Base-by-base conservation (phyloP, 1,140 invertebrate genomes). In the Cheumatopsyche charites region DNA sequence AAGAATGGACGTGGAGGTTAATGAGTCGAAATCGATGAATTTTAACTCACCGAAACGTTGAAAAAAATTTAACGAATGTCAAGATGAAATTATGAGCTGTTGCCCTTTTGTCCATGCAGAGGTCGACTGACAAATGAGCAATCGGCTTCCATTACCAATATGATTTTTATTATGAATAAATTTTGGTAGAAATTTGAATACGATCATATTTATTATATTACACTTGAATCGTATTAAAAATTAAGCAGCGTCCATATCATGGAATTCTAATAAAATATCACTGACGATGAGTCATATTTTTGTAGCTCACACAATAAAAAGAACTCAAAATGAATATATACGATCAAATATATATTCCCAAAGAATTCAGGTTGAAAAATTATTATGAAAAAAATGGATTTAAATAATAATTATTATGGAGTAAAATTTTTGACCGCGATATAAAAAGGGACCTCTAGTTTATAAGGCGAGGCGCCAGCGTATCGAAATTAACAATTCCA, bases 61-160 rank as follows among this genome's bases (percentile, higher is more conserved):
- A 23, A 45, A 45, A 29, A 71, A 36, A 52, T 45, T 17, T 68
- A 58, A 62, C 25, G 15, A 11, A 3, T 17, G 58, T 47, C 17
- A 1, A 61, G 41, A 15, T 36, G 52, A 67, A 58, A 63, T 71
- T 61, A 65, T 71, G 70, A 61, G 36, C 49, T 72, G 15, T 62
- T 49, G 62, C 63, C 23, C 41, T 68, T 71, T 71, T 42, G 42
- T 71, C 62, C 23, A 12, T 21, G 47, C 21, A 23, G 13, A 68
- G 61, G 43, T 62, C 58, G 62, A 74, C 69, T 74, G 69, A 71
- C 69, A 74, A 62, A 68, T 68, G 66, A 71, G 65, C 65, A 61
- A 74, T 74, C 58, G 21, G 65, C 65, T 67, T 67, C 65, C 65
- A 67, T 49, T 36, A 47, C 9, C 3, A 36, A 36, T 36, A 36